phyloP scores from a whole-genome alignment of 92 coral and sea anemone genomes.

The Phenganax marumi region DNA sequence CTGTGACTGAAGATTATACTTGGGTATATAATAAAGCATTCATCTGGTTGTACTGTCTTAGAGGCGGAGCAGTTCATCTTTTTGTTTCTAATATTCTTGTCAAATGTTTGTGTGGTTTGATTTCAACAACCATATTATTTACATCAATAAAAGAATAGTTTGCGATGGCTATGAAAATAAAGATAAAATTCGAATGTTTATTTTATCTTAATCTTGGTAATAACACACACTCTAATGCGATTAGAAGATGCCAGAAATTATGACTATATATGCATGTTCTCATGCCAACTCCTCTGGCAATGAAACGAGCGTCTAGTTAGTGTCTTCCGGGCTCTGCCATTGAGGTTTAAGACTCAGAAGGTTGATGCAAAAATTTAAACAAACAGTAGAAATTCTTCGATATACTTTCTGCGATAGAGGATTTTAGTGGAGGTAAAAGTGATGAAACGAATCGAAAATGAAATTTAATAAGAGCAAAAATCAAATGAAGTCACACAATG shows the following conservation, averaged over 20 bases:
- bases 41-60: neutral
- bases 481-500: no score
- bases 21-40: neutral
- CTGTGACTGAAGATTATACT: conserved; percentile 4
- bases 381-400: no score
- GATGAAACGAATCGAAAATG: no score
- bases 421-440: no score
- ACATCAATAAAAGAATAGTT: conserved; percentile 5
- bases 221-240: conserved; percentile 2
- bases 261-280: conserved; percentile 17
- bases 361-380: no score
- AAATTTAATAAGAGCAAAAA: no score
- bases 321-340: neutral
- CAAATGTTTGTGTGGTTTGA: neutral
- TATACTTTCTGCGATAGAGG: no score
- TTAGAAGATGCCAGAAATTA: conserved; percentile 21
- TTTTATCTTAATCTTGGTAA: conserved; percentile 15
- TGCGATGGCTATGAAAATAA: neutral
- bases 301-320: neutral
- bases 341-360: neutral
- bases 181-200: conserved; percentile 3
- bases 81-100: neutral
- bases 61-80: neutral
- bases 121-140: neutral
- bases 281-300: neutral